phyloP scores from a whole-genome alignment of 2,797 vertebrate genomes.

The Pogoniulus pusillus region DNA sequence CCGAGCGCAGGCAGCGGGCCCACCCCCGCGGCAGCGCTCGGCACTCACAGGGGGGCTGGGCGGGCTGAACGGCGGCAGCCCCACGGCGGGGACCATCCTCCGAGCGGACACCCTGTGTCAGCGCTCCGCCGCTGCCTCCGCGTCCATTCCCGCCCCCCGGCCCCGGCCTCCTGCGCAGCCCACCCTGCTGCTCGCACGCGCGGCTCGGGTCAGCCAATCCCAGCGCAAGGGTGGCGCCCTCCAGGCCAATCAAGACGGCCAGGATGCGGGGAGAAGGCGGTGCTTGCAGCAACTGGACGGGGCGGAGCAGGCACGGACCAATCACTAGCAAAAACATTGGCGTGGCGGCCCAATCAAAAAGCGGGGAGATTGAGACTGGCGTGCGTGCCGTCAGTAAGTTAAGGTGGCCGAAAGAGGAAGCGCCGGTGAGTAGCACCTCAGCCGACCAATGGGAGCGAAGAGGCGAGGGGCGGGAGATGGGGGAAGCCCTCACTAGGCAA shows the following conservation, averaged over 20 bases:
- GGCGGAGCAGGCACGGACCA: accelerated
- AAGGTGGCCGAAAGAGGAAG: conserved; percentile 75
- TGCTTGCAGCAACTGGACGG: neutral
- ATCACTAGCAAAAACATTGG: neutral
- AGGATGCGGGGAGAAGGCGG: accelerated
- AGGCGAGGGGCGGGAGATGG: neutral
- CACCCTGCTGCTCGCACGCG: conserved; percentile 2
- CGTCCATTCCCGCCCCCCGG: neutral
- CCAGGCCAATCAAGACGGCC: neutral
- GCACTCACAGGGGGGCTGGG: conserved; percentile 63
- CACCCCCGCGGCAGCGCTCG: neutral
- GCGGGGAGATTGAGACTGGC: neutral
- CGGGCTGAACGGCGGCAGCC: conserved; percentile 52
- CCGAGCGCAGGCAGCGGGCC: neutral
- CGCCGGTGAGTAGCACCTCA: neutral
- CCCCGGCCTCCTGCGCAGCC: neutral
- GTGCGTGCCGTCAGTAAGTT: conserved; percentile 12
- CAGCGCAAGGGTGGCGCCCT: accelerated
- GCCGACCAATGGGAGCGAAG: neutral
- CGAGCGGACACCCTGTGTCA: conserved; percentile 50
- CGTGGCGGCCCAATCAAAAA: conserved; percentile 32
- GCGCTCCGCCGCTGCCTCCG: conserved; percentile 2
- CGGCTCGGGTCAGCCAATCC: neutral
- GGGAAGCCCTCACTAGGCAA: neutral
- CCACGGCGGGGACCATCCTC: conserved; percentile 60